These are phyloP conservation scores for Hemiscyllium ocellatum DNA, from an alignment of 2,113 vertebrate genomes.

Conservation along the genomic window DNA sequence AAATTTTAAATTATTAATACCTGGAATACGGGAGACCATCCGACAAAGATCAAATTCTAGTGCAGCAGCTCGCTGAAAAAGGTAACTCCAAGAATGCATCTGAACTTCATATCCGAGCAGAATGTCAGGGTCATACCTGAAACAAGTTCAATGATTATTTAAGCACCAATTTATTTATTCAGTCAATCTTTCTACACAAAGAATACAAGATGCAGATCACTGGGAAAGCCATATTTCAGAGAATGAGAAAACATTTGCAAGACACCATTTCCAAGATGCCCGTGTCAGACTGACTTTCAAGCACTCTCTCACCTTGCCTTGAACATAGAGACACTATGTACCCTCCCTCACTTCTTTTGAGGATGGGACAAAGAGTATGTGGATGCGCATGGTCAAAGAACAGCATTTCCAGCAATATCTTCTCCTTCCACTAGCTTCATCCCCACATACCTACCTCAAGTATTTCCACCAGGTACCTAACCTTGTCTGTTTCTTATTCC, in stretches of 20 bases:
- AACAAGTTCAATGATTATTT: constrained; percentile 34
- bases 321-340: not conserved
- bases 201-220: not conserved
- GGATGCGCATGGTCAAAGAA: not conserved
- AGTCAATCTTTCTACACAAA: not conserved
- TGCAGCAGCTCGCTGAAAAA: constrained; percentile 81
- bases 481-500: not conserved
- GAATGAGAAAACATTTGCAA: not conserved
- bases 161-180: not conserved
- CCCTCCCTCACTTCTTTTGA: not conserved
- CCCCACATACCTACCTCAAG: not conserved
- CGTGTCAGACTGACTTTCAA: not conserved
- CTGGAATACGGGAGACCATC: constrained; percentile 88
- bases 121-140: constrained; percentile 94
- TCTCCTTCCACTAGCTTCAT: not conserved
- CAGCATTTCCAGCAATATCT: not conserved
- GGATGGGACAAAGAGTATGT: not conserved
- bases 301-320: not conserved
- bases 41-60: constrained; percentile 79
- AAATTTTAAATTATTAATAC: constrained; percentile 52
- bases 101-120: constrained; percentile 93
- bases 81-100: constrained; percentile 95
- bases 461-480: not conserved
- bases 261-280: not conserved
- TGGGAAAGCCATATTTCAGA: not conserved